Evolutionary conservation across 2,888 invertebrate genomes (phyloP).

Genomic region (Drosophila nr. perissopoda): DNA sequence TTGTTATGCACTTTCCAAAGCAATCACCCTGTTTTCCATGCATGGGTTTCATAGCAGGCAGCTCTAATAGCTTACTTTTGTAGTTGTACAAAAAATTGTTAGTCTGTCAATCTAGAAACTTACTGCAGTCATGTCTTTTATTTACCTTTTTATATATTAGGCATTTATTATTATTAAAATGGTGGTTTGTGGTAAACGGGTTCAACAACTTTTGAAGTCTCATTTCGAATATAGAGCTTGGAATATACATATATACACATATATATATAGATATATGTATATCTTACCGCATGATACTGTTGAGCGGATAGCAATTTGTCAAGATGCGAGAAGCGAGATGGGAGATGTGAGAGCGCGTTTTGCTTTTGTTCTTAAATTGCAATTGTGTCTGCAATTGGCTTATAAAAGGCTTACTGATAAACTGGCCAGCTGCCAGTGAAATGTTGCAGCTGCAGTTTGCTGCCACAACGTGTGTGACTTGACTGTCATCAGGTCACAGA

Average conservation of each 20-base stretch:
- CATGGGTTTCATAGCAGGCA: slow-evolving; percentile 4
- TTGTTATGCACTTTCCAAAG: slow-evolving; percentile 35
- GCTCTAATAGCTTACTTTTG: neutral
- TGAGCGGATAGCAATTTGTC: slow-evolving; percentile 43
- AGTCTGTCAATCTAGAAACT: neutral
- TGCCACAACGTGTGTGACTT: slow-evolving; percentile 1
- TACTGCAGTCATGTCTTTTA: neutral
- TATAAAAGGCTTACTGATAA: slow-evolving; percentile 40
- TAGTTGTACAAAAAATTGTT: neutral
- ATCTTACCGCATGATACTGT: slow-evolving; percentile 3
- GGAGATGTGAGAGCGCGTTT: neutral
- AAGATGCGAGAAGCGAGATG: slow-evolving; percentile 22
- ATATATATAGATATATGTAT: neutral
- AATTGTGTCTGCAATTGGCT: slow-evolving; percentile 46
- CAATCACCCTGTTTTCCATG: slow-evolving; percentile 11
- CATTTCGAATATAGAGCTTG: neutral
- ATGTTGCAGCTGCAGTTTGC: slow-evolving; percentile 32
- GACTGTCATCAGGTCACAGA: slow-evolving; percentile 49
- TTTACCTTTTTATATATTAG: neutral
- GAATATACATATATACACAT: no score
- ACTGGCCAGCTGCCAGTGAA: slow-evolving; percentile 61
- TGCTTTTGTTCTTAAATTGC: slow-evolving; percentile 23
- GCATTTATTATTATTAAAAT: neutral
- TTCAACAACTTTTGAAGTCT: neutral
- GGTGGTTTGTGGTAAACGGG: neutral